Evolutionary conservation across 2,888 invertebrate species (phyloP), one percentile per base, ranked within the genome.

Genomic region (Hydrotaea cyrtoneurina): DNA sequence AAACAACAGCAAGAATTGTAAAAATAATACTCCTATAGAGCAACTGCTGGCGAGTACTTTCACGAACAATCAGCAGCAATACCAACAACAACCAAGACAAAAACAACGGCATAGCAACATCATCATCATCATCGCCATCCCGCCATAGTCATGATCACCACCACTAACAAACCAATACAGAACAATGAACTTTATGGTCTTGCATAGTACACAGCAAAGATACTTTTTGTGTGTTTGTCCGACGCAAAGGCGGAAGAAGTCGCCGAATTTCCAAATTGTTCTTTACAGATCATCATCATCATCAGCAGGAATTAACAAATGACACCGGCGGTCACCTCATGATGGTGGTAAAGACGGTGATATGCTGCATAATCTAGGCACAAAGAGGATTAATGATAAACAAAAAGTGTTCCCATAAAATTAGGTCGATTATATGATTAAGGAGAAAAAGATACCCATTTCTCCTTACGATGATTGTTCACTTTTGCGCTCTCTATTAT

Each of bases 141-240:
- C 19, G 50, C 39, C 72, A 72, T 53, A 71, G 43, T 55, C 7
- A 72, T 55, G 59, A 55, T 59, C 46, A 53, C 13, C n/a, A 13
- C 5, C 15, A 23, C 36, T 50, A 36, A 19, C 26, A 62, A 3
- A 15, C 55, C n/a, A 13, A 69, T 74, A 53, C 13, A 74, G 83
- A 83, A 80, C 83, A 83, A 83, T 83, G 83, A 83, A 83, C 83
- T 83, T 80, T 71, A 71, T 26, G n/a, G 46, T 26, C 26, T 26
- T 71, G 50, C 59, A 59, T 59, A 13, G 59, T 15, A 59, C 59
- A 59, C 11, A 59, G 15, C 31, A 26, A 4, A 50, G 11, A 43
- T 69, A 39, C 19, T 8, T 19, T 31, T 31, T 31, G 31, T 82
- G 71, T 75, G 79, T 79, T 76, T 46, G 74, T 75, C 19, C 73